These are phyloP conservation scores for Sminthurinus signatus DNA, from an alignment of 1,140 invertebrate genomes.

Conservation along the genomic window DNA sequence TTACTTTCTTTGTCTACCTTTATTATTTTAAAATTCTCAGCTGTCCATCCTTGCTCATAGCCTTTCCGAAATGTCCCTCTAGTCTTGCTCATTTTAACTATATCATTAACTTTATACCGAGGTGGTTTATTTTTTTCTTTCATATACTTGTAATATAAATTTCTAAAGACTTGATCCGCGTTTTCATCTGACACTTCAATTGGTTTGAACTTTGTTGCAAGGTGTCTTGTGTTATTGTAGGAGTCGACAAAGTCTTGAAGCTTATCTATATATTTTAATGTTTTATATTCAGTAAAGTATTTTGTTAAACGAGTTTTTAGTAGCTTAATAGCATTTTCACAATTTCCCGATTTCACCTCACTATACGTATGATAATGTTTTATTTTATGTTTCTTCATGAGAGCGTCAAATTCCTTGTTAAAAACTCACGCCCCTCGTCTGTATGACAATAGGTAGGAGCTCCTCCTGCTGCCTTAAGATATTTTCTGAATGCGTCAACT, in stretches of 20 bases:
- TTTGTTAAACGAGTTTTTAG: neutral
- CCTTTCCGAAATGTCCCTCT: too few species aligned
- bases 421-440: neutral
- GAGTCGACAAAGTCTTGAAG: neutral
- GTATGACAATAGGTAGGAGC: too few species aligned
- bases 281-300: neutral
- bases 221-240: neutral
- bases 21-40: too few species aligned
- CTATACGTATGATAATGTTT: neutral
- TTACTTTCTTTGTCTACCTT: too few species aligned
- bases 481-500: too few species aligned
- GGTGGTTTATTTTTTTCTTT: neutral
- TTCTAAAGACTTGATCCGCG: neutral
- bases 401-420: neutral
- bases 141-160: neutral
- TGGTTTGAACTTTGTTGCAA: neutral
- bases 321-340: neutral
- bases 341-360: neutral
- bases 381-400: neutral
- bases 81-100: too few species aligned
- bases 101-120: too few species aligned
- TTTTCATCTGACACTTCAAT: neutral
- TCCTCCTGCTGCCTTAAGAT: too few species aligned
- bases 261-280: neutral
- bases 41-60: too few species aligned